phyloP scores from a whole-genome alignment of 2,888 invertebrate genomes.

The Eucera pruinosa region DNA sequence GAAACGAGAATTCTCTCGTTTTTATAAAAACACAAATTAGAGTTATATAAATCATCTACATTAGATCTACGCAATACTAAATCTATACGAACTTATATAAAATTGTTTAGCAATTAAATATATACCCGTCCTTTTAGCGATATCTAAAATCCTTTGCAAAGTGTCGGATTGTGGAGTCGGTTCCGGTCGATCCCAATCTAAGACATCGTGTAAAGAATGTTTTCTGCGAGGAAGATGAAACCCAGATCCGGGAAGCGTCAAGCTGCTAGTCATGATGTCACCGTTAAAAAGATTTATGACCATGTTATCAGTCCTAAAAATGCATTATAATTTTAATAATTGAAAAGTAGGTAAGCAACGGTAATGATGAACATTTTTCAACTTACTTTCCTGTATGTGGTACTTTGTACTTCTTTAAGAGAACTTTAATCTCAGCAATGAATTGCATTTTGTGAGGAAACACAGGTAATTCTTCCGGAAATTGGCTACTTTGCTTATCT shows the following conservation, averaged over 20 bases:
- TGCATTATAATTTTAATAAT: background rate
- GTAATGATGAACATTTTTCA: background rate
- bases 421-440: conserved; percentile 90
- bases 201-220: conserved; percentile 91
- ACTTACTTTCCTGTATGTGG: conserved; percentile 83
- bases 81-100: conserved; percentile 1
- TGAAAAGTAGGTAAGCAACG: background rate
- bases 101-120: background rate
- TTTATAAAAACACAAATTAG: too few relatives aligned
- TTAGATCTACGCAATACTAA: too few relatives aligned
- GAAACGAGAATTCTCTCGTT: too few relatives aligned
- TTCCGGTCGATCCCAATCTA: conserved; percentile 88
- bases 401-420: conserved; percentile 87
- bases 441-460: conserved; percentile 96
- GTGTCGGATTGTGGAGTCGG: conserved; percentile 88
- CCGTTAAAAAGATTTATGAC: conserved; percentile 83
- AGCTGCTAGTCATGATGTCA: conserved; percentile 92
- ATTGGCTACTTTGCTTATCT: conserved; percentile 95
- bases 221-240: conserved; percentile 89
- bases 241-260: conserved; percentile 89
- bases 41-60: too few relatives aligned
- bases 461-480: conserved; percentile 97
- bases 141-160: conserved; percentile 93
- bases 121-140: conserved; percentile 92
- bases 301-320: conserved; percentile 82